Evolutionary conservation across 1,140 invertebrate species (phyloP).

Genomic region (Dinoponera quadriceps): DNA sequence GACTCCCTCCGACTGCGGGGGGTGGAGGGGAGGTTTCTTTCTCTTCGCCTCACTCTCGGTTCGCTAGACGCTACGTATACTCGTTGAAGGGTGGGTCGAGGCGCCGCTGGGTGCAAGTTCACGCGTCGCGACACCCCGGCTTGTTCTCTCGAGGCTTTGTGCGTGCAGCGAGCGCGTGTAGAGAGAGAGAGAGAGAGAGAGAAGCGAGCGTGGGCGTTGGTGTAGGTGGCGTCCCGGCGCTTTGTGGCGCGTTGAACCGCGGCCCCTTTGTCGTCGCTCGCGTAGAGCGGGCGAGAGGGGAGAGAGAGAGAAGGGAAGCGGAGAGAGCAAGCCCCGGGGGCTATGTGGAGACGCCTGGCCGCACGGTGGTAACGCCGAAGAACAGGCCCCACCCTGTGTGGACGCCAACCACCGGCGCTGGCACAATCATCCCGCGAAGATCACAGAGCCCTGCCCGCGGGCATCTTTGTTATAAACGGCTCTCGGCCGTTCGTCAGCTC

Average conservation of each 20-base stretch:
- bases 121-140: constrained; percentile 77
- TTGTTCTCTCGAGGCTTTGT: constrained; percentile 66
- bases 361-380: constrained; percentile 70
- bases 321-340: constrained; percentile 71
- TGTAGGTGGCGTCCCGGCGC: constrained; percentile 81
- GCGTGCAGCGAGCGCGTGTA: constrained; percentile 33
- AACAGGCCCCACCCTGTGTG: constrained; percentile 66
- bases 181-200: too few relatives aligned
- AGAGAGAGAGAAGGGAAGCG: constrained; percentile 11
- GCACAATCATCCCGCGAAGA: constrained; percentile 82
- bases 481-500: constrained; percentile 60
- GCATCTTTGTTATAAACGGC: constrained; percentile 82
- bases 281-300: constrained; percentile 38
- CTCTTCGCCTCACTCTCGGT: constrained; percentile 54
- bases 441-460: constrained; percentile 79
- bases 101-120: constrained; percentile 76
- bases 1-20: neutral
- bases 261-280: constrained; percentile 81
- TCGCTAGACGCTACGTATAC: constrained; percentile 67
- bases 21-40: constrained; percentile 42
- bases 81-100: constrained; percentile 58
- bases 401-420: constrained; percentile 63
- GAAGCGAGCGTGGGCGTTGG: constrained; percentile 40
- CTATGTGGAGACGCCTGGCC: constrained; percentile 76
- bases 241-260: constrained; percentile 85